Percentiles rank a stretch among this genome's conserved stretches.
Conservation (phyloP, 2,113 vertebrate species). For the Hypomesus transpacificus region DNA sequence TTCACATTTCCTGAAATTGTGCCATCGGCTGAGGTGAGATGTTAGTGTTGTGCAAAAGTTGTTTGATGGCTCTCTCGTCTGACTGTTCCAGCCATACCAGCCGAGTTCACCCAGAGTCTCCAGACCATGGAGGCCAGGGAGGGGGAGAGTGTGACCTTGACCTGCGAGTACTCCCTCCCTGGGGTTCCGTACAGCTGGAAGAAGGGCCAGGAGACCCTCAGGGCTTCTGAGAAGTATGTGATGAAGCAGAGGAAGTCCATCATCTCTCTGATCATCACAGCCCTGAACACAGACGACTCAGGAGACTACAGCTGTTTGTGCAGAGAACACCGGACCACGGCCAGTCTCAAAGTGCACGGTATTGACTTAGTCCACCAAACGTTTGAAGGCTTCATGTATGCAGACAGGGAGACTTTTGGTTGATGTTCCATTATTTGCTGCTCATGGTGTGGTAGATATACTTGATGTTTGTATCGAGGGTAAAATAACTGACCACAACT, state of each 20-base stretch:
- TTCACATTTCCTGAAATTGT: background rate
- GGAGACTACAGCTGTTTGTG: conserved; percentile 84
- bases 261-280: conserved; percentile 75
- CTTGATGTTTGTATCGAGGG: no score
- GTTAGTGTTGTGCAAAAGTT: background rate
- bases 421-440: no score
- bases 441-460: no score
- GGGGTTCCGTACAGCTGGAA: conserved; percentile 68
- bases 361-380: conserved; percentile 27
- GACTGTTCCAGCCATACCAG: conserved; percentile 62
- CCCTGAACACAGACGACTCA: conserved; percentile 73
- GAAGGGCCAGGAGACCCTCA: conserved; percentile 69
- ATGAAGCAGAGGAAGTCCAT: conserved; percentile 73
- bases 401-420: no score
- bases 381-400: no score
- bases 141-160: conserved; percentile 63
- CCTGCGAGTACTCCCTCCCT: conserved; percentile 72
- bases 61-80: background rate
- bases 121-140: conserved; percentile 63
- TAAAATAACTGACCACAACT: no score
- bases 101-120: conserved; percentile 68
- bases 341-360: conserved; percentile 81
- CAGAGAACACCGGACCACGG: conserved; percentile 76
- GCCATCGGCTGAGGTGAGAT: background rate
- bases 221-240: conserved; percentile 73